Evolutionary conservation across 2,797 vertebrate species (phyloP).

Genomic region (Scarus forsteni): DNA sequence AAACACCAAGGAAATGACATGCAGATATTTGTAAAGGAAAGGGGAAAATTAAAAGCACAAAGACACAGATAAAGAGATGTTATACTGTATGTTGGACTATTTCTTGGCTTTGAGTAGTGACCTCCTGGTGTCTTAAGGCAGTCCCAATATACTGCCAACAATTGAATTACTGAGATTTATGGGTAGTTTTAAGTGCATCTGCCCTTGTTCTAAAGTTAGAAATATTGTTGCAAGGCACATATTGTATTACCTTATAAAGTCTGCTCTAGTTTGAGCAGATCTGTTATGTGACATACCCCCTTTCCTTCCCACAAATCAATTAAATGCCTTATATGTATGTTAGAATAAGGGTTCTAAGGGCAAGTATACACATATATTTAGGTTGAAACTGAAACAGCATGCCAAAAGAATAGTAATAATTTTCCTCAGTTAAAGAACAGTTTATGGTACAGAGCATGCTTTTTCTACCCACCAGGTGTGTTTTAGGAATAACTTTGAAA

Average conservation of each 20-base stretch:
- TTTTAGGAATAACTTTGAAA: slow-evolving; percentile 55
- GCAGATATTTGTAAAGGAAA: too few species aligned
- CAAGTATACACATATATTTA: not conserved
- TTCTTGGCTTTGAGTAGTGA: slow-evolving; percentile 7
- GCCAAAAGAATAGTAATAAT: slow-evolving; percentile 5
- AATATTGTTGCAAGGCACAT: not conserved
- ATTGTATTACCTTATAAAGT: not conserved
- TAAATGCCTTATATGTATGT: not conserved
- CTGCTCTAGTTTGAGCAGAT: not conserved
- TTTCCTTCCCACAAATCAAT: not conserved
- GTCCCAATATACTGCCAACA: not conserved
- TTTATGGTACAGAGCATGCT: slow-evolving; percentile 21
- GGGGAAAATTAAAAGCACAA: too few species aligned
- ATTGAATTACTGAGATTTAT: slow-evolving; percentile 11
- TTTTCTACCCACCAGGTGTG: slow-evolving; percentile 58
- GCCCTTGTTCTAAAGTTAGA: not conserved
- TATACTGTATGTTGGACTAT: not conserved
- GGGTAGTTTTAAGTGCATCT: not conserved
- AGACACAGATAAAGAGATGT: not conserved
- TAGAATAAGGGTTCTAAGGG: not conserved
- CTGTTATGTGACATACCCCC: not conserved
- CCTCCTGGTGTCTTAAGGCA: slow-evolving; percentile 4
- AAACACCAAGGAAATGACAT: too few species aligned
- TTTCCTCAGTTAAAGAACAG: slow-evolving; percentile 24
- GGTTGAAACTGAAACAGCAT: too few species aligned